Evolutionary conservation across 2,797 vertebrate genomes (phyloP), one percentile per base, ranked within the genome.

Genomic region (Glyptemys insculpta): DNA sequence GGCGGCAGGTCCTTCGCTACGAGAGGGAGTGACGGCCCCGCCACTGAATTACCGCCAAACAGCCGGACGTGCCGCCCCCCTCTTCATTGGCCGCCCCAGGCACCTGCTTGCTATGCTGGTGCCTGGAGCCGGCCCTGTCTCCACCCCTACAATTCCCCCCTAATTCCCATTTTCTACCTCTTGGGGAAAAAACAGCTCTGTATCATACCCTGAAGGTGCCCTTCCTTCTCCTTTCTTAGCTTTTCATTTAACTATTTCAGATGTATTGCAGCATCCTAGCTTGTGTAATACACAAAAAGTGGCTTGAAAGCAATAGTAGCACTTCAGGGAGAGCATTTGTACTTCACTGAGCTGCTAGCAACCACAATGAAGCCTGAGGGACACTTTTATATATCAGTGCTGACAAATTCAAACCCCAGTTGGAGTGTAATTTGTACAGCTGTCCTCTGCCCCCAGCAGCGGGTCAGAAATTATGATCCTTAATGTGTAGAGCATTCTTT

Each of bases 381-480:
- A 91, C n/a, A 0, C 79, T 91, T 92, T 87, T 18, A 54, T 91
- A 12, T 83, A 85, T 93, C 86, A 92, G 93, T 88, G 91, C 89
- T 94, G 96, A 91, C 83, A 96, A 96, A 97, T 41, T 1, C 21
- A 76, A 93, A 89, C 81, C 74, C 74, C 91, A 79, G 86, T 90
- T 88, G 86, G 82, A 96, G 94, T 79, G 82, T 84, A 86, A 89
- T 91, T 97, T 92, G 88, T 53, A 74, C 90, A 94, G 90, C 92
- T 97, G 93, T 95, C 90, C 82, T 95, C 50, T 25, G 76, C 53
- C 52, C 62, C 72, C 83, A 76, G 56, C 81, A 93, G 83, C 52
- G 0, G 72, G 83, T 90, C 94, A 95, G 85, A 92, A 94, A 85
- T 89, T 0, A 72, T 59, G 49, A 54, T 86, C 21, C 44, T 37